Base-by-base conservation (phyloP, 2,888 invertebrate genomes). In the Eupithecia dodoneata region DNA sequence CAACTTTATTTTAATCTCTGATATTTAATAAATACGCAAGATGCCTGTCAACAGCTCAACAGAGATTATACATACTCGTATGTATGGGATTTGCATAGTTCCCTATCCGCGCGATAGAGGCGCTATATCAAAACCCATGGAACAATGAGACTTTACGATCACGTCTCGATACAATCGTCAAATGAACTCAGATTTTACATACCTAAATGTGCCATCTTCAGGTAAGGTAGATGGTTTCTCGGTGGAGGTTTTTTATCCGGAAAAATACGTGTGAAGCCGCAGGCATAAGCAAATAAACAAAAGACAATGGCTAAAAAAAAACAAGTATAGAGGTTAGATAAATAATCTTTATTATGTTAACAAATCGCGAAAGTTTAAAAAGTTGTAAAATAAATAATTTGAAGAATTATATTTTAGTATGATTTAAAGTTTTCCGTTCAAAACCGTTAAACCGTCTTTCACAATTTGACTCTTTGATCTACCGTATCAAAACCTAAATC, bases 401-500 rank as follows among this genome's bases (percentile, higher is more conserved):
- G 4, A 4, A 3, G 3, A 4, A 13, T 4, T 3, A 49, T 6
- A 7, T 55, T 55, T n/a, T n/a, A 55, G 12, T 3, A 52, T 15
- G 13, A 5, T 4, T 52, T 4, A 49, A 52, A 6, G 52, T 52
- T 52, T 52, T 6, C 52, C 6, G n/a, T 7, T 55, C n/a, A 55
- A 52, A n/a, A 55, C n/a, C n/a, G 15, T 6, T 55, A n/a, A n/a
- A 55, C 55, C 55, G n/a, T n/a, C 55, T 55, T 55, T 55, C n/a
- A 59, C 55, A 59, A 59, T 59, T 55, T 6, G n/a, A 59, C 55
- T 59, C 2, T 65, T 65, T 66, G 6, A 66, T 41, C 41, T 55
- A n/a, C 7, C n/a, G 44, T 72, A 59, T 59, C 41, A 69, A 69
- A 69, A 47, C 12, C 47, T 70, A 70, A 70, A 18, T 70, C 47